Base-by-base conservation (phyloP, 1,140 invertebrate species). In the Diabrotica virgifera region DNA sequence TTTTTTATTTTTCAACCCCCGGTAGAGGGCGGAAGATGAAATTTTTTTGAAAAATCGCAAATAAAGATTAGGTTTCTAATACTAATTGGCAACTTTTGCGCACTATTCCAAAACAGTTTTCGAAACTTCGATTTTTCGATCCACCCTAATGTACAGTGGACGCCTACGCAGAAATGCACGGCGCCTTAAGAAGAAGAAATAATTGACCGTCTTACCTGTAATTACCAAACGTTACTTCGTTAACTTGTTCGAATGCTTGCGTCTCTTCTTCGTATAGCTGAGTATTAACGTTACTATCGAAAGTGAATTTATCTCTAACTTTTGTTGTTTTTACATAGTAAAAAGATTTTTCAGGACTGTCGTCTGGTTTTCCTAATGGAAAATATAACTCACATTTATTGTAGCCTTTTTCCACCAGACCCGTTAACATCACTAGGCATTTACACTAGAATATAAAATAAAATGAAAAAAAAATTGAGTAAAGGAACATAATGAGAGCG, bases 311-410 rank as follows among this genome's bases (percentile, higher is more conserved):
- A 36, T 77, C 76, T 5, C 70, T 65, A 35, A 70, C 63, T 53
- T 70, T 74, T 8, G 67, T 65, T 11, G 76, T 76, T 68, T 71
- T 76, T 0, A 77, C 72, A 52, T 69, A 70, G 46, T 68, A 71
- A 55, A 71, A 76, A 0, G 73, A 70, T 63, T 71, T 68, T 35
- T 70, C 70, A 24, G 54, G 13, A 10, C 62, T 59, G 38, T 67
- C 52, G 5, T 65, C 52, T 13, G 64, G 64, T 64, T 74, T 76
- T 6, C 77, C 77, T 9, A 79, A 51, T 2, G 94, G 94, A 71
- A 96, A 89, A 72, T 96, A 96, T 6, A 89, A 84, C 72, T 95
- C 93, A 80, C 94, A 96, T 79, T 96, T 96, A 52, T 89, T 87
- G 58, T 89, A 83, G 5, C 88, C 87, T 58, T 90, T 89, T 77